Conservation (phyloP, 2,113 vertebrate genomes). For the Chiloscyllium plagiosum region DNA sequence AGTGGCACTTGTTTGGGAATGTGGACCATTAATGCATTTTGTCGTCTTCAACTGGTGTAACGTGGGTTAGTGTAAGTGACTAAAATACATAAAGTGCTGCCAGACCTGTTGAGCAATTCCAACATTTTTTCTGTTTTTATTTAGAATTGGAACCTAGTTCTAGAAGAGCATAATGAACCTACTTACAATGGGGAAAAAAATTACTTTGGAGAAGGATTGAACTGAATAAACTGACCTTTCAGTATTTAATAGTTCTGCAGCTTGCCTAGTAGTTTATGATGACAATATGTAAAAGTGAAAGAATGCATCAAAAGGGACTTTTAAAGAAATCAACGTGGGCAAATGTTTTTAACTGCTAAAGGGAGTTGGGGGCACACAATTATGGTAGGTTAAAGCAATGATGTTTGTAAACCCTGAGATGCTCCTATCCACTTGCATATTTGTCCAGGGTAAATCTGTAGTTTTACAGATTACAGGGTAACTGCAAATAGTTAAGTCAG, state of each 20-base stretch:
- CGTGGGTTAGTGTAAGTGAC: neutral
- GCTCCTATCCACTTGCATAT: neutral
- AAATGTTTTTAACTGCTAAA: neutral
- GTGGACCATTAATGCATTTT: neutral
- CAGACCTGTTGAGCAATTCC: neutral
- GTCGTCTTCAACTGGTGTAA: neutral
- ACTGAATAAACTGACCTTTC: neutral
- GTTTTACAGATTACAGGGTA: too few relatives aligned
- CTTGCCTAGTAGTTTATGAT: neutral
- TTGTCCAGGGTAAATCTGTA: neutral
- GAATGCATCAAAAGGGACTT: neutral
- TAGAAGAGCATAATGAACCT: neutral
- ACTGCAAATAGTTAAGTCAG: neutral
- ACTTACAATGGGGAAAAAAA: neutral
- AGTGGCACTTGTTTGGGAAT: neutral
- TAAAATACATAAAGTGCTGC: neutral
- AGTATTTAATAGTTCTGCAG: neutral
- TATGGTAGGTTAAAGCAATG: neutral
- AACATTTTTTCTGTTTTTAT: neutral
- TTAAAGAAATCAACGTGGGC: too few relatives aligned
- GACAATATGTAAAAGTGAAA: neutral
- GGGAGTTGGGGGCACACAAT: too few relatives aligned
- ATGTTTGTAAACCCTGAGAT: neutral
- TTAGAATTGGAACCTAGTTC: neutral
- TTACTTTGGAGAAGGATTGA: neutral